Conservation (phyloP, 2,797 vertebrate genomes). For the Pangasius larnaudii region DNA sequence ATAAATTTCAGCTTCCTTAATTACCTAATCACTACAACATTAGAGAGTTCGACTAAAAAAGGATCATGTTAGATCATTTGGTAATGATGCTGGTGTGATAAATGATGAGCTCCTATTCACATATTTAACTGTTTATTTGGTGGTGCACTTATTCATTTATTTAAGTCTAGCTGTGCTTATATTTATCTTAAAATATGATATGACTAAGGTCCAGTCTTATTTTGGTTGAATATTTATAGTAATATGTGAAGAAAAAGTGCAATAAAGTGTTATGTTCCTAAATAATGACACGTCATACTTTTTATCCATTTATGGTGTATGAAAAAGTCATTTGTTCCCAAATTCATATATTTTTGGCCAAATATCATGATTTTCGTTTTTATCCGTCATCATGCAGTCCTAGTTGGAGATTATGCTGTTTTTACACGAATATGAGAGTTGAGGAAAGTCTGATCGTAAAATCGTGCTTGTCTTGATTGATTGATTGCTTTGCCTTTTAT, state of each 20-base stretch:
- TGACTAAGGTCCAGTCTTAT: not conserved
- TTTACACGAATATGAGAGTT: not conserved
- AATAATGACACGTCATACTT: too few relatives aligned
- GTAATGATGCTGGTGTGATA: not conserved
- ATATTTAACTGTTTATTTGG: not conserved
- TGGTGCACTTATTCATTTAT: not conserved
- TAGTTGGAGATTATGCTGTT: not conserved
- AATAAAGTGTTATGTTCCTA: not conserved
- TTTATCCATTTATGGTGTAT: not conserved
- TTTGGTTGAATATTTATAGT: not conserved
- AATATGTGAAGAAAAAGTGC: not conserved
- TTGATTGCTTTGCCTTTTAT: not conserved
- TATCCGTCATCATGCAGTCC: not conserved
- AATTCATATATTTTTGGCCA: not conserved
- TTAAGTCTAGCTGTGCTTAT: not conserved
- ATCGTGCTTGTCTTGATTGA: slow-evolving; percentile 7
- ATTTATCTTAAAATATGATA: not conserved
- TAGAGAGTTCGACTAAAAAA: not conserved
- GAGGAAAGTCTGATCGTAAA: not conserved
- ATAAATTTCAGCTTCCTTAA: not conserved
- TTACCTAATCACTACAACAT: not conserved
- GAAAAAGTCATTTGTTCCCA: not conserved
- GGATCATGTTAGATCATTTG: not conserved
- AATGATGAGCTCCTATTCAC: not conserved
- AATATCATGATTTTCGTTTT: not conserved